Base-by-base conservation (phyloP, 92 coral and sea anemone genomes). In the Porites rus region DNA sequence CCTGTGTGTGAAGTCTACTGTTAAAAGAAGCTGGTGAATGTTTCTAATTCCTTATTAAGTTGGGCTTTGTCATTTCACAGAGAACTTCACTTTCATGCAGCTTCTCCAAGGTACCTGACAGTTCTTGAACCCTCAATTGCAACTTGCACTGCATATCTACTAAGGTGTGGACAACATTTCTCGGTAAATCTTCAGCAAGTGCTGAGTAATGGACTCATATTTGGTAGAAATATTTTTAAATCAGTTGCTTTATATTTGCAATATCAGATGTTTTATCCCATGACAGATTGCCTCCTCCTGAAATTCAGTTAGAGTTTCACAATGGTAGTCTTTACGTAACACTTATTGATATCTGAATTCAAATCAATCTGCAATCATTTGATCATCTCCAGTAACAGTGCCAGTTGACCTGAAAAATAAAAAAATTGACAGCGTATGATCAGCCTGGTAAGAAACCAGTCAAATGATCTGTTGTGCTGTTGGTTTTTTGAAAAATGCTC, bases 81-180 rank as follows among this genome's bases (percentile, higher is more conserved):
- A 86, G 84, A 10, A 24, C 54, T 18, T 86, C 80, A 46, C 52
- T 87, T 84, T 87, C 79, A 25, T 77, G 22, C 7, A 86, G 71
- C 18, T n/a, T 67, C 16, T 67, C 81, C 46, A 86, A 31, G 6
- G 51, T 53, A 38, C 67, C 46, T 56, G 74, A 69, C 6, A 69
- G 69, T 58, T 87, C 90, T 64, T 87, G 79, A 19, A 87, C 19
- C 64, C 90, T 31, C 4, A 17, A 18, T 43, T 79, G 86, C 38
- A 80, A 78, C 58, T 79, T 25, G 16, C 59, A 51, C 53, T 79
- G 86, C 90, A 79, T 87, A 19, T 69, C 80, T 8, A 71, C 56
- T 14, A 87, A 51, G n/a, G 53, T 66, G 12, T 1, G 11, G 16
- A 60, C n/a, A 60, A 60, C 65, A 60, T 60, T n/a, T 16, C 65